Percentiles rank a stretch among this genome's conserved stretches.
Conservation (phyloP, 2,797 vertebrate species). For the Poeciliopsis infans region DNA sequence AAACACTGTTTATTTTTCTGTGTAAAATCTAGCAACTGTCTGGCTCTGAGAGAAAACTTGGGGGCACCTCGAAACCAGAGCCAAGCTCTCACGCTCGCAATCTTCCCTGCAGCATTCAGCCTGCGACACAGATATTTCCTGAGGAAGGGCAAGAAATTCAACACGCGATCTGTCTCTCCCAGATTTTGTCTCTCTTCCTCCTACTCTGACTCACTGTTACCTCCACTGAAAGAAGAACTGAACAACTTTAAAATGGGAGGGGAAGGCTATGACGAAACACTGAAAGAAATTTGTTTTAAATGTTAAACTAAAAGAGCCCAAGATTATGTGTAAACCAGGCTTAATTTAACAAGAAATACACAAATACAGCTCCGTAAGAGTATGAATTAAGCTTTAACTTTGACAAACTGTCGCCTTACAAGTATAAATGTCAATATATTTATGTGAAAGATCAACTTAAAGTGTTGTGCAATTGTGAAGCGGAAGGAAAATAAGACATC, state of each 20-base stretch:
- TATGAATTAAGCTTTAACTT: not conserved
- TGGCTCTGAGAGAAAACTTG: constrained; percentile 33
- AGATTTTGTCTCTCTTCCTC: constrained; percentile 44
- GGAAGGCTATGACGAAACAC: constrained; percentile 17
- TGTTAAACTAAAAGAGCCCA: constrained; percentile 1
- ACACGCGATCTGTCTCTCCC: constrained; percentile 65
- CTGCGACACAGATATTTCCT: constrained; percentile 81
- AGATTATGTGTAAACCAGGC: not conserved
- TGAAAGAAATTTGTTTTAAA: not conserved
- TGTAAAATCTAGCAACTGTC: constrained; percentile 12
- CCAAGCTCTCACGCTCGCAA: constrained; percentile 73
- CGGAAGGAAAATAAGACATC: not conserved
- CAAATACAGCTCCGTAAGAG: constrained; percentile 1
- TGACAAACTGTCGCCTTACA: not conserved
- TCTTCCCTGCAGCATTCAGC: constrained; percentile 62
- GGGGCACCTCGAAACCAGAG: constrained; percentile 43
- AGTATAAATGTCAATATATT: not conserved
- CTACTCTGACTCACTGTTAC: constrained; percentile 57
- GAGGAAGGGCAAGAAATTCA: constrained; percentile 77
- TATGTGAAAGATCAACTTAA: not conserved
- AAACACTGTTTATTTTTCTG: constrained; percentile 28
- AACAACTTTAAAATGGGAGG: constrained; percentile 16
- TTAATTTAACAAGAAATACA: not conserved
- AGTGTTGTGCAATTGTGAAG: not conserved
- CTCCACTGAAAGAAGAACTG: constrained; percentile 52